Evolutionary conservation across 2,888 invertebrate species (phyloP).

Genomic region (Trichogramma dendrolimi): DNA sequence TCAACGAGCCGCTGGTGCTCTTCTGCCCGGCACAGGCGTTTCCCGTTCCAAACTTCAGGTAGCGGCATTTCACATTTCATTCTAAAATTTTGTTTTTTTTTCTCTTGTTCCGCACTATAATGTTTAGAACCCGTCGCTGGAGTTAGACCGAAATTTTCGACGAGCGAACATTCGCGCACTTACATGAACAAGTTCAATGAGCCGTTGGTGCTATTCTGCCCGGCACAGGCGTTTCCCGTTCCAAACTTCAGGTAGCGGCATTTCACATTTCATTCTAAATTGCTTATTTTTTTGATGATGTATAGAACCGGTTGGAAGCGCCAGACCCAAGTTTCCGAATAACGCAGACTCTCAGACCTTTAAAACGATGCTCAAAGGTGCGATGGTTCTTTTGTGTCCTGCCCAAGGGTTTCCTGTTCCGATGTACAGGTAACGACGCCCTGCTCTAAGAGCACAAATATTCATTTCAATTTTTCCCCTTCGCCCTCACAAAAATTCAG

Average conservation of each 20-base stretch:
- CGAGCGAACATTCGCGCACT: conserved; percentile 50
- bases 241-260: conserved; percentile 66
- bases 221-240: conserved; percentile 72
- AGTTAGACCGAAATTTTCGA: conserved; percentile 57
- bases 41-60: conserved; percentile 71
- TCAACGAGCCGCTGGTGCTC: conserved; percentile 55
- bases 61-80: conserved; percentile 34
- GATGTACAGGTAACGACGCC: conserved; percentile 61
- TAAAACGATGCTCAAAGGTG: conserved; percentile 41
- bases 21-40: conserved; percentile 74
- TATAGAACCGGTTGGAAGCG: conserved; percentile 73
- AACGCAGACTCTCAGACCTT: conserved; percentile 51
- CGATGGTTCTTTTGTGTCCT: conserved; percentile 66
- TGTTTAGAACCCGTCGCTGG: conserved; percentile 71
- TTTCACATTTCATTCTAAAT: not conserved
- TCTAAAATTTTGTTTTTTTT: not conserved
- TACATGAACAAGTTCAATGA: conserved; percentile 44
- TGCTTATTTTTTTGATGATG: not conserved
- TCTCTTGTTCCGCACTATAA: not conserved
- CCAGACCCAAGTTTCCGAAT: conserved; percentile 55
- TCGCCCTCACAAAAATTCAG: conserved; percentile 38
- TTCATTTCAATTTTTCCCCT: not conserved
- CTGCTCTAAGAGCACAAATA: too few species aligned
- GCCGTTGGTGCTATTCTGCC: conserved; percentile 64
- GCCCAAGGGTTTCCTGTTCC: conserved; percentile 74